phyloP scores from a whole-genome alignment of 2,888 invertebrate species.

The Agrilus mali region DNA sequence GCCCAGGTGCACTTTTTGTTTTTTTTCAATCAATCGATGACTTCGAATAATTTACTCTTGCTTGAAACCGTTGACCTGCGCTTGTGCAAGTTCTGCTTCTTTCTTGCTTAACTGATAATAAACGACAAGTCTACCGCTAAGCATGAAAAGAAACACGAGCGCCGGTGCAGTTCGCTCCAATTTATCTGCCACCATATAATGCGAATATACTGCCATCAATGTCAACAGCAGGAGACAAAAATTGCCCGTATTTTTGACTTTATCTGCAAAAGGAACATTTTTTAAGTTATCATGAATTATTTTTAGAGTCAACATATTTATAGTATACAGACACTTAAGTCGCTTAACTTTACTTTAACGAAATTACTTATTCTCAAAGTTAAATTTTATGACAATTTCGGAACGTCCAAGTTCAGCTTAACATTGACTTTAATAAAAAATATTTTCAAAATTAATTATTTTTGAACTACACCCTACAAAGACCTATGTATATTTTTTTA shows the following conservation, averaged over 20 bases:
- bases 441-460: no score
- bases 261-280: conserved; percentile 49
- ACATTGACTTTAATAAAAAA: no score
- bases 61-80: conserved; percentile 26
- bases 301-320: no score
- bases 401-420: no score
- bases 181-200: conserved; percentile 84
- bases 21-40: no score
- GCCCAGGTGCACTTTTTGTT: no score
- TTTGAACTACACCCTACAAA: no score
- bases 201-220: conserved; percentile 84
- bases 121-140: conserved; percentile 78
- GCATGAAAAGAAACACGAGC: conserved; percentile 85
- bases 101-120: conserved; percentile 51
- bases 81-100: conserved; percentile 25
- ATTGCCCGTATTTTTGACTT: conserved; percentile 84
- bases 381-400: no score
- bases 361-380: no score
- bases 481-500: no score
- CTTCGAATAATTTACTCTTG: conserved; percentile 26
- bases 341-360: no score
- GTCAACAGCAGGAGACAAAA: conserved; percentile 70
- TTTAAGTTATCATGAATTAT: conserved; percentile 3
- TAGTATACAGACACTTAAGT: no score
- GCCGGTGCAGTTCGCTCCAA: conserved; percentile 85